Conservation (phyloP, 2,888 invertebrate genomes). For the Chrysopilus asiliformis region DNA sequence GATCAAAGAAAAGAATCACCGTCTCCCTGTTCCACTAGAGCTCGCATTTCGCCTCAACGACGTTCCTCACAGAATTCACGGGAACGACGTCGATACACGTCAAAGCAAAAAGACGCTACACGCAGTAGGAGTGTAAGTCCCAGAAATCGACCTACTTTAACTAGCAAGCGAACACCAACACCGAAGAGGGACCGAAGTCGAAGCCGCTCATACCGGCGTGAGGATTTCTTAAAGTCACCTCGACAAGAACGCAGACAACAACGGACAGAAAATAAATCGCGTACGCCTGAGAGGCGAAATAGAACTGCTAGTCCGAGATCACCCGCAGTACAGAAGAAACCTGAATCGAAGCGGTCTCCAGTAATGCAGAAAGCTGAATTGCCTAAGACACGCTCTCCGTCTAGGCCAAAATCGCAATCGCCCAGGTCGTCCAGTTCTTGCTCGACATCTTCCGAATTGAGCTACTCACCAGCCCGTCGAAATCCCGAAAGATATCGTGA, state of each 20-base stretch:
- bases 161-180: too few species aligned
- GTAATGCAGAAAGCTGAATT: slow-evolving; percentile 14
- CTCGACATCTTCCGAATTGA: slow-evolving; percentile 40
- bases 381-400: slow-evolving; percentile 12
- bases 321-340: not conserved
- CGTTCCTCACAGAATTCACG: too few species aligned
- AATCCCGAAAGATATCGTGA: slow-evolving; percentile 57
- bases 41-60: too few species aligned
- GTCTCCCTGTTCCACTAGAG: too few species aligned
- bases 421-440: slow-evolving; percentile 18
- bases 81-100: not conserved
- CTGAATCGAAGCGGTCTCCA: slow-evolving; percentile 7
- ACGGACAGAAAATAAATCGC: too few species aligned
- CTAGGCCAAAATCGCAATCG: slow-evolving; percentile 5
- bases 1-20: too few species aligned
- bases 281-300: slow-evolving; percentile 11
- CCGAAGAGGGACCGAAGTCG: too few species aligned
- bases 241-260: too few species aligned
- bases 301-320: slow-evolving; percentile 5
- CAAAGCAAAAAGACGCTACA: not conserved
- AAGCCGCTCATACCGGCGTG: slow-evolving; percentile 9
- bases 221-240: slow-evolving; percentile 17
- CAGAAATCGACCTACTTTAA: slow-evolving; percentile 22
- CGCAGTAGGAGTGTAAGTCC: not conserved
- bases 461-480: slow-evolving; percentile 54